Conservation (phyloP, 2,113 vertebrate species). For the Vulpes vulpes region DNA sequence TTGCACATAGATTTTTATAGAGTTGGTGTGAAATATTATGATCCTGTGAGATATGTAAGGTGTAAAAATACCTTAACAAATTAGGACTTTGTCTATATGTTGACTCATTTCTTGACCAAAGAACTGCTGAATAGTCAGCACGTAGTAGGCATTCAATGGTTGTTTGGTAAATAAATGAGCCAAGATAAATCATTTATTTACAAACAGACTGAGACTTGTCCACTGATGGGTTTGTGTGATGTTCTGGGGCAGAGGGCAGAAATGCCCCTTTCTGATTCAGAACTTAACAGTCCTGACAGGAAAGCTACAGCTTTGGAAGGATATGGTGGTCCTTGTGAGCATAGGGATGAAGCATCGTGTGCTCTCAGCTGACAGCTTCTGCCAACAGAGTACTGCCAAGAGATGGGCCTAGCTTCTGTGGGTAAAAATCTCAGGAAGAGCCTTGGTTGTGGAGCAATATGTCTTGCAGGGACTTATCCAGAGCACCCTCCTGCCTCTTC, state of each 20-base stretch:
- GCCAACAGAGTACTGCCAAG: background rate
- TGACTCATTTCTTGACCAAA: background rate
- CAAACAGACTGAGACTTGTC: background rate
- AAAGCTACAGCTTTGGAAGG: background rate
- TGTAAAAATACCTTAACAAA: background rate
- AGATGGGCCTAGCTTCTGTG: background rate
- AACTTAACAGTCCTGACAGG: rapidly evolving
- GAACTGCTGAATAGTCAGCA: rapidly evolving
- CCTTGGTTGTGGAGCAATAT: rapidly evolving
- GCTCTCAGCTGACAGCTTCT: background rate
- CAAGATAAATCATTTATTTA: background rate
- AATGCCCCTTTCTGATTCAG: background rate
- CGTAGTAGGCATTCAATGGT: background rate
- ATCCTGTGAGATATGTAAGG: background rate
- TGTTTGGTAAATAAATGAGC: background rate
- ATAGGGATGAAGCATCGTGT: background rate
- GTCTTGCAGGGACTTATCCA: rapidly evolving
- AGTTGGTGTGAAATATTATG: background rate
- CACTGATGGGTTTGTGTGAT: background rate
- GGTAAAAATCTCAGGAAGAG: background rate
- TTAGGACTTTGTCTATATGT: background rate
- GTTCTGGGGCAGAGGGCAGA: background rate
- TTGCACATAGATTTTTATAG: background rate
- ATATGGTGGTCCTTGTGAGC: background rate
- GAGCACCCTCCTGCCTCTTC: background rate